Evolutionary conservation across 2,888 invertebrate species (phyloP).

Genomic region (Cataglyphis albicans): DNA sequence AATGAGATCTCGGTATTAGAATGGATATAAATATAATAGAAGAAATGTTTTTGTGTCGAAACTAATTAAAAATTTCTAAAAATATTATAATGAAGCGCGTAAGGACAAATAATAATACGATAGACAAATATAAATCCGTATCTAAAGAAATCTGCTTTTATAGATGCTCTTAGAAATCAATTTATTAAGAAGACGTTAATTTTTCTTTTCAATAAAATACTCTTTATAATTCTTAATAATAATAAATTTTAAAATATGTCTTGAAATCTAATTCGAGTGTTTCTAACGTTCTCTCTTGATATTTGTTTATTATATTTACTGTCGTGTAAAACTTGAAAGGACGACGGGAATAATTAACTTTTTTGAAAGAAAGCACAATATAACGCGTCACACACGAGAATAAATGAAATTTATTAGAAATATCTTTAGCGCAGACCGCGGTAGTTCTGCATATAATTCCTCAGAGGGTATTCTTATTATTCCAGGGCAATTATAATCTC

Average conservation of each 20-base stretch:
- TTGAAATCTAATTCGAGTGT: neutral
- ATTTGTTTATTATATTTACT: constrained; percentile 17
- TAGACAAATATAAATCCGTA: neutral
- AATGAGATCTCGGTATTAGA: neutral
- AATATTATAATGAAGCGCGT: neutral
- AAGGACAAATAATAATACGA: neutral
- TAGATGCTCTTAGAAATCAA: neutral
- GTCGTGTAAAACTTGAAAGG: constrained; percentile 18
- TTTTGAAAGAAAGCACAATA: constrained; percentile 39
- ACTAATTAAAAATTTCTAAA: neutral
- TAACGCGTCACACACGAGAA: constrained; percentile 45
- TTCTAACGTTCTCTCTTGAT: neutral
- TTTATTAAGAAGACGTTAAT: neutral
- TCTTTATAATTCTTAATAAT: neutral
- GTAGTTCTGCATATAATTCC: constrained; percentile 67
- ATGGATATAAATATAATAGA: neutral
- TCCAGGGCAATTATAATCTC: constrained; percentile 76
- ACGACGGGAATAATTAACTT: constrained; percentile 56
- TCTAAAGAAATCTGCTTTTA: neutral
- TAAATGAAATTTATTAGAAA: constrained; percentile 69
- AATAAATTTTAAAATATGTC: neutral
- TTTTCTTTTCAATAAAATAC: constrained; percentile 4
- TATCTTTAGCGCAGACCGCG: constrained; percentile 63
- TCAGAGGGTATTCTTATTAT: constrained; percentile 74
- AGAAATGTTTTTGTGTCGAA: constrained; percentile 18